Evolutionary conservation across 92 coral and sea anemone genomes (phyloP), one percentile per base, ranked within the genome.

Genomic region (Galaxea fascicularis): DNA sequence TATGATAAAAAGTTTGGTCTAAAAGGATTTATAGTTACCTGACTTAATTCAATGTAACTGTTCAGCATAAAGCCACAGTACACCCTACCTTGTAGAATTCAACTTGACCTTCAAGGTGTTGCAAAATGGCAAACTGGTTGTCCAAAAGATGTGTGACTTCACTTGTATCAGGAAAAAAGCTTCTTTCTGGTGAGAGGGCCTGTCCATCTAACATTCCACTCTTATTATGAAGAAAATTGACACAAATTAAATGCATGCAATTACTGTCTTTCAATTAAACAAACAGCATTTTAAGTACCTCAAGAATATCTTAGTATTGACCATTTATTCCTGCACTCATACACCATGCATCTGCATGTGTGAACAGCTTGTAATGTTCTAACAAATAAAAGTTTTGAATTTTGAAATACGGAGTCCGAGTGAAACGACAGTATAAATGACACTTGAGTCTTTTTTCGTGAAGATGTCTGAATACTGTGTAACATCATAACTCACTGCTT

Each of bases 1-100:
- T 35, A n/a, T n/a, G n/a, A n/a, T n/a, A n/a, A n/a, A n/a, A n/a
- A n/a, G n/a, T n/a, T n/a, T n/a, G n/a, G n/a, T n/a, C n/a, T n/a
- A n/a, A n/a, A 35, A 35, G 6, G 2, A 35, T 35, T 35, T 35
- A 2, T 2, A 35, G 6, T 6, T 35, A 35, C 41, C 6, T 35
- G 41, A 35, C 41, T 35, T 35, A 2, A 2, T 35, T 6, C 41
- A 35, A 35, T 35, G 41, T 35, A 35, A 35, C 3, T 65, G 31
- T 65, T 60, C 30, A 22, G 30, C 29, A 22, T 22, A 22, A 22
- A 60, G 4, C 17, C 17, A 46, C 51, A 21, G n/a, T 29, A 24
- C 30, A 66, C 44, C 66, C 35, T 90, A 93, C 99, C 93, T 97
- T 95, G 73, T 95, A 95, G 87, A 94, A 93, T 54, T 91, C 96